Base-by-base conservation (phyloP, 1,140 invertebrate species). In the Lethrus apterus region DNA sequence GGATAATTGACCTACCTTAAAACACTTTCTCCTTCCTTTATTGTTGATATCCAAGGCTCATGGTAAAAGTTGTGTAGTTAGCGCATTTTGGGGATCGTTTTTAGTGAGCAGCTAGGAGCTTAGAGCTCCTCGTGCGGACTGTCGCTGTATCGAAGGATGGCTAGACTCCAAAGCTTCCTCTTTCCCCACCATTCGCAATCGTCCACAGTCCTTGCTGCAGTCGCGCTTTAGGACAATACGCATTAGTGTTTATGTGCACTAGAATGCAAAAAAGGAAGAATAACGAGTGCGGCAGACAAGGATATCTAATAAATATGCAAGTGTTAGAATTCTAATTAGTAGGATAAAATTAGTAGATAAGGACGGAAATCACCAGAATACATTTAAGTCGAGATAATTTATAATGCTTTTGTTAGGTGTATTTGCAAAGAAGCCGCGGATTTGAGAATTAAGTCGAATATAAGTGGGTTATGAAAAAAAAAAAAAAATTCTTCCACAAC, bases 121-220 rank as follows among this genome's bases (percentile, higher is more conserved):
- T 14, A 30, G 34, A 44, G 47, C 47, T 49, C 47, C 47, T 43
- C 47, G 47, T 49, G 47, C 47, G 31, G 30, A 49, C 47, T 49
- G 47, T 15, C 31, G 47, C 47, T 49, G 47, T 41, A 49, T 21
- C 47, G 47, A 44, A 23, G 47, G 40, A 32, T 49, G 47, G 47
- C 47, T 33, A 23, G 33, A 31, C 30, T 49, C 47, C 47, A 49
- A 49, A 23, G 15, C 47, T 43, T 44, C 26, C 13, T 30, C 41
- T 26, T 29, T 49, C 47, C 47, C 47, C 47, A 44, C 40, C 17
- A 30, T 23, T 44, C 47, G 41, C 40, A 24, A 33, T 31, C 43
- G 14, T 18, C 33, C 18, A 45, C 36, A 43, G 38, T 35, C 47
- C 47, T 44, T 30, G 24, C 42, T 44, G 47, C 47, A 49, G 40